Evolutionary conservation across 2,888 invertebrate genomes (phyloP).

Genomic region (Buathra laborator): DNA sequence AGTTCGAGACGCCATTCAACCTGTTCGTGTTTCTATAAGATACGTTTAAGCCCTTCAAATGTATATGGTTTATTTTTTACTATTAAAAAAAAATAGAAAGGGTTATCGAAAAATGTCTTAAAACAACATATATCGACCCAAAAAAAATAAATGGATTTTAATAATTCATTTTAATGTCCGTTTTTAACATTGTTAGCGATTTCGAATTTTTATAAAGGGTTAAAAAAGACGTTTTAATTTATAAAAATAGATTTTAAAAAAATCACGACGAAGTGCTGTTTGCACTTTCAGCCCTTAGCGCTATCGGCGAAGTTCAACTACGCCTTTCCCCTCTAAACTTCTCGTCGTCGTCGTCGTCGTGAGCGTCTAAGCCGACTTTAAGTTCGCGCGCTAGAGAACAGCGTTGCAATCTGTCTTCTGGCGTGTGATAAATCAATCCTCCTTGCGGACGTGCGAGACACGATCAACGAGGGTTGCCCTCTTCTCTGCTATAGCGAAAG

Average conservation of each 20-base stretch:
- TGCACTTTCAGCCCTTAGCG: not conserved
- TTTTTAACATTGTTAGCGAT: too few relatives aligned
- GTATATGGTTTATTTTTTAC: not conserved
- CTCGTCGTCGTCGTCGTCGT: slow-evolving; percentile 16
- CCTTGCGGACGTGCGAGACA: slow-evolving; percentile 79
- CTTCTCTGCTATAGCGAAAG: slow-evolving; percentile 62
- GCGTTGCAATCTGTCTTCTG: slow-evolving; percentile 81
- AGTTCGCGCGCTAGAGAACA: slow-evolving; percentile 65
- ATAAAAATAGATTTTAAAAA: not conserved
- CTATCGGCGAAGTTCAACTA: not conserved
- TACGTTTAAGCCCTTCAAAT: not conserved
- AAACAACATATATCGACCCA: too few relatives aligned
- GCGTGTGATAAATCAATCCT: slow-evolving; percentile 84
- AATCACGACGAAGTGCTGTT: not conserved
- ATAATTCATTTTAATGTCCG: too few relatives aligned
- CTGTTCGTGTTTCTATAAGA: slow-evolving; percentile 10
- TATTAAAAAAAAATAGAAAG: too few relatives aligned
- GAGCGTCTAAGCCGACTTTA: slow-evolving; percentile 50
- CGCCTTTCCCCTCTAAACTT: slow-evolving; percentile 26
- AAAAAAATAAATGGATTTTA: too few relatives aligned
- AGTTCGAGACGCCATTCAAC: slow-evolving; percentile 1
- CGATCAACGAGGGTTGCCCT: slow-evolving; percentile 74
- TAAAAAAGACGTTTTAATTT: too few relatives aligned
- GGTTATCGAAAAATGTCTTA: too few relatives aligned
- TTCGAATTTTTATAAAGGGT: too few relatives aligned